phyloP scores from a whole-genome alignment of 2,113 vertebrate species.

The Hemiprocne comata region DNA sequence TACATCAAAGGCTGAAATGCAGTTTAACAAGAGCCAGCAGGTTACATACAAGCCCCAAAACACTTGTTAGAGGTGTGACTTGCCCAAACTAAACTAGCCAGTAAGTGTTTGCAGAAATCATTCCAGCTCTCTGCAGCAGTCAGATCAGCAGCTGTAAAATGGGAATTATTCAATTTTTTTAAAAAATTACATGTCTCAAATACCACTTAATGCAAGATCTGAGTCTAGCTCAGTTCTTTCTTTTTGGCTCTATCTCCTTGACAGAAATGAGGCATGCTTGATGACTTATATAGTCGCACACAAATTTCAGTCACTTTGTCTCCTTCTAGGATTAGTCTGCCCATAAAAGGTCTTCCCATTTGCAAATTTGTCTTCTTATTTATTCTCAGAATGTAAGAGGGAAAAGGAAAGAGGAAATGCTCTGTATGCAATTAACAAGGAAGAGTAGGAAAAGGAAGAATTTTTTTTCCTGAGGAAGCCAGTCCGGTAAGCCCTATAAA shows the following conservation, averaged over 20 bases:
- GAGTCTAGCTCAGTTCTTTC: not conserved
- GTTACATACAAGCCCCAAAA: constrained; percentile 51
- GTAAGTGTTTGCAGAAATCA: constrained; percentile 43
- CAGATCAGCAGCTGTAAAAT: not conserved
- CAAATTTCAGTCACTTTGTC: not conserved
- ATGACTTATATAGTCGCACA: not conserved
- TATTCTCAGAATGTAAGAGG: not conserved
- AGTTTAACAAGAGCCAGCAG: constrained; percentile 66
- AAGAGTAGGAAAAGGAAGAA: not conserved
- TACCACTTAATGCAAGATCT: not conserved
- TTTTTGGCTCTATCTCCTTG: not conserved
- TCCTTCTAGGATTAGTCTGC: not conserved
- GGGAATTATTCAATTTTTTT: not conserved
- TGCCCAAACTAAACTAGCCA: constrained; percentile 27
- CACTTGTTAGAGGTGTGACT: constrained; percentile 65
- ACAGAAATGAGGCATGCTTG: not conserved
- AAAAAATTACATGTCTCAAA: not conserved
- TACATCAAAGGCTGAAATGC: constrained; percentile 57
- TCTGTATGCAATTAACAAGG: not conserved
- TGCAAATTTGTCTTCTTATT: not conserved
- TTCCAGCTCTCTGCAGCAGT: not conserved
- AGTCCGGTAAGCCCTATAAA: not conserved
- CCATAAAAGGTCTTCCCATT: not conserved
- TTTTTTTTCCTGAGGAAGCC: not conserved
- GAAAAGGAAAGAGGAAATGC: not conserved